Conservation (phyloP, 2,113 vertebrate genomes). For the Pelvicachromis taeniatus region DNA sequence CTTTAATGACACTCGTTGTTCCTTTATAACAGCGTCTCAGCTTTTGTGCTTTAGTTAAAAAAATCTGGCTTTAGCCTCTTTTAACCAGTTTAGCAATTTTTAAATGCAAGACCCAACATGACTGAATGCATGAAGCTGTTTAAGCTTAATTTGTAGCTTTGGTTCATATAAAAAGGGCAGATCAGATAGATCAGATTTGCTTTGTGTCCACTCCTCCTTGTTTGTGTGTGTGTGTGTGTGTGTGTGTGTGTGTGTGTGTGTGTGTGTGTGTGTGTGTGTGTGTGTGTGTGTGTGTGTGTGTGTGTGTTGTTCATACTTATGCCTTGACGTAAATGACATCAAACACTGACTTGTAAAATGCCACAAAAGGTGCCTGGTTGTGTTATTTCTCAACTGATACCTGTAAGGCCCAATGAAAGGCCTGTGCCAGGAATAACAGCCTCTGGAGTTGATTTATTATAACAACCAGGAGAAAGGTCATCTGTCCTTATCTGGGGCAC, state of each 20-base stretch:
- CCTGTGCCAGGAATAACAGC: slow-evolving; percentile 47
- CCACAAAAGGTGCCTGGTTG: slow-evolving; percentile 19
- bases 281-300: not conserved
- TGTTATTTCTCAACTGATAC: slow-evolving; percentile 54
- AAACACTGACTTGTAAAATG: slow-evolving; percentile 40
- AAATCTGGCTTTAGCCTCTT: not conserved
- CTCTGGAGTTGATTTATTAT: slow-evolving; percentile 62
- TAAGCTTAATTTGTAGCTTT: not conserved
- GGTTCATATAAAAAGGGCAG: not conserved
- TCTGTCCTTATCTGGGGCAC: slow-evolving; percentile 64
- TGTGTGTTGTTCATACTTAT: not conserved
- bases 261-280: not conserved
- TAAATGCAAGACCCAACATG: not conserved
- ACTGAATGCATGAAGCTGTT: not conserved
- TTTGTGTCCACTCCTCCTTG: not conserved
- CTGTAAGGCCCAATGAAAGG: slow-evolving; percentile 49
- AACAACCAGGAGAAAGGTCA: slow-evolving; percentile 58
- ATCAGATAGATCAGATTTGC: not conserved
- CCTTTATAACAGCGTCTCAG: not conserved
- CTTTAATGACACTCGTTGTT: slow-evolving; percentile 10
- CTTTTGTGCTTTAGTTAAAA: not conserved
- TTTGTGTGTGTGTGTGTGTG: not conserved
- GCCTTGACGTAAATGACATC: slow-evolving; percentile 53
- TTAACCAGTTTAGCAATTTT: not conserved
- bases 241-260: too few species aligned